Percentiles rank a stretch among this genome's conserved stretches.
phyloP scores from a whole-genome alignment of 1,140 invertebrate genomes.

The Monomorium pharaonis region DNA sequence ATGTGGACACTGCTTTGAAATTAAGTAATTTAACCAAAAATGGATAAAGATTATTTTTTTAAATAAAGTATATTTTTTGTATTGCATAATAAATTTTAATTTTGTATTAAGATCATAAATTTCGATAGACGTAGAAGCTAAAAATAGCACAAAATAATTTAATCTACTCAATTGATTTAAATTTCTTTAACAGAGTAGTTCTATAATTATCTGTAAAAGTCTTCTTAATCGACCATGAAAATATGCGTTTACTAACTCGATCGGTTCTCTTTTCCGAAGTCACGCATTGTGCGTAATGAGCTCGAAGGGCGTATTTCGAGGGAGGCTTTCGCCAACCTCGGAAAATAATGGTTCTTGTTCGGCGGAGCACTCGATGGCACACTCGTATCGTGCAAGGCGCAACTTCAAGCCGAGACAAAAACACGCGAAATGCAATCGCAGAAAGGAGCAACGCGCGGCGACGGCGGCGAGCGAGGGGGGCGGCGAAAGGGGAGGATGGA shows the following conservation, averaged over 20 bases:
- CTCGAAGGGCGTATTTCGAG: not conserved
- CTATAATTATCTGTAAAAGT: not conserved
- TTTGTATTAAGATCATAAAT: no score
- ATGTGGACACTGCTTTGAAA: no score
- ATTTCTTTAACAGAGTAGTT: no score
- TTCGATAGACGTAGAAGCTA: no score
- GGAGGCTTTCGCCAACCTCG: not conserved
- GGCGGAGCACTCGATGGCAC: slow-evolving; percentile 2
- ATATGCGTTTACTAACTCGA: not conserved
- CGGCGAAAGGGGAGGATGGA: slow-evolving; percentile 46
- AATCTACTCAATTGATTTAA: no score
- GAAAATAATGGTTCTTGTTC: slow-evolving; percentile 15
- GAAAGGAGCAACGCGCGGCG: slow-evolving; percentile 17
- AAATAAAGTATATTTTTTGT: no score
- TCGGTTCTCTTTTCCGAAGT: not conserved
- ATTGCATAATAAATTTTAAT: no score
- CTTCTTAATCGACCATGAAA: slow-evolving; percentile 3
- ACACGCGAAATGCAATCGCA: slow-evolving; percentile 40
- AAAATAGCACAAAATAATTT: no score
- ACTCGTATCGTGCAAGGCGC: not conserved
- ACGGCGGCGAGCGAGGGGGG: slow-evolving; percentile 23
- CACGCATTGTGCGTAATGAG: not conserved
- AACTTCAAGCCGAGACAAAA: slow-evolving; percentile 12
- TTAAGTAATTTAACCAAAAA: no score
- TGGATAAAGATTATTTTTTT: no score